Conservation (phyloP, 2,113 vertebrate species). For the Calonectris borealis region DNA sequence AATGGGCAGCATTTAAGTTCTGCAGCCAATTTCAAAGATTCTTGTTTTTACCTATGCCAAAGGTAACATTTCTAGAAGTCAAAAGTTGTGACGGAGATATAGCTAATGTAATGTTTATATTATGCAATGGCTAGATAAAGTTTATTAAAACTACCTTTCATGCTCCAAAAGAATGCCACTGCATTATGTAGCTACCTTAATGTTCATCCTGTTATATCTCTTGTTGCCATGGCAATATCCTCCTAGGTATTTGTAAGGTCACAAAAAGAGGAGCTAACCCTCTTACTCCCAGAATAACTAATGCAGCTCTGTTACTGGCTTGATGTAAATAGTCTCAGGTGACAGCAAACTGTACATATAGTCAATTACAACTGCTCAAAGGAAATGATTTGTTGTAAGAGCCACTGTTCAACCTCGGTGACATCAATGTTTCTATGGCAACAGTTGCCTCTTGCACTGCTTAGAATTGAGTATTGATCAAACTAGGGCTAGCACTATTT, state of each 20-base stretch:
- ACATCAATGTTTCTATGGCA: constrained; percentile 97
- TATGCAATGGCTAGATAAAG: constrained; percentile 39
- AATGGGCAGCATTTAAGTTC: neutral
- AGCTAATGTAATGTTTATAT: constrained; percentile 20
- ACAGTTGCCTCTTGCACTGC: constrained; percentile 90
- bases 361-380: constrained; percentile 96
- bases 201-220: constrained; percentile 72
- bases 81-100: neutral
- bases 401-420: constrained; percentile 91
- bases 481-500: constrained; percentile 79
- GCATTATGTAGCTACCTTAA: constrained; percentile 71
- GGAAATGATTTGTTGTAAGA: constrained; percentile 97
- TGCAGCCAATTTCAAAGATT: neutral
- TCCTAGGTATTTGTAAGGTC: constrained; percentile 90
- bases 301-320: constrained; percentile 85
- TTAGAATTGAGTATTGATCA: constrained; percentile 99
- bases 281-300: constrained; percentile 88
- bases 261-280: constrained; percentile 82
- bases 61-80: neutral
- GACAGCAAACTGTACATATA: constrained; percentile 92
- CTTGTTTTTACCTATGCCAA: neutral
- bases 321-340: constrained; percentile 94
- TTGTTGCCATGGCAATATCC: constrained; percentile 89
- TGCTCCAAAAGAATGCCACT: constrained; percentile 57
- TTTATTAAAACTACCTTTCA: constrained; percentile 69